Base-by-base conservation (phyloP, 1,140 invertebrate genomes). In the Planococcus citri region DNA sequence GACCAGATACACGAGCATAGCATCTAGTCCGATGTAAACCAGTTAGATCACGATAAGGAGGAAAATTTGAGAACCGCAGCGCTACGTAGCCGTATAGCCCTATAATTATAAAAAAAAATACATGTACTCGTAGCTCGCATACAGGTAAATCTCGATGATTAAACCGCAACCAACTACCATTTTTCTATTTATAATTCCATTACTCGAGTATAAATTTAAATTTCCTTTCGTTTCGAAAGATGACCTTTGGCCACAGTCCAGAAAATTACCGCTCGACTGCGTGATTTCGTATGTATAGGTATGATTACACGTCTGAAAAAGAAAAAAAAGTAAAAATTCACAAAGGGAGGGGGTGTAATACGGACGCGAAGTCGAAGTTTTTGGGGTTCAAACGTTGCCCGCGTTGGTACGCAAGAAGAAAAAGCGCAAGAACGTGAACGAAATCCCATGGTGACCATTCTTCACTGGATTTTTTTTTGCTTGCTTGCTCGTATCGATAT, bases 101-200 rank as follows among this genome's bases (percentile, higher is more conserved):
- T 51, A 51, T 51, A 51, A 51, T 51, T 51, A 51, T 51, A 14
- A 51, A 51, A 51, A 51, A 9, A 51, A 4, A 51, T 20, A 17
- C 17, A 51, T 17, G 17, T 20, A 37, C 33, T 37, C 6, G 33
- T 37, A n/a, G n/a, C n/a, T n/a, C n/a, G n/a, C 29, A 12, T 33
- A 33, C 41, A 20, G 41, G 41, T 51, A 51, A 51, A 51, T 51
- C 12, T 51, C 12, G 41, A 51, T 51, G 41, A 20, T 51, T 51
- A 51, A 51, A 51, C 10, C 41, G 41, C 41, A 51, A 51, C 41
- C 41, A 51, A 51, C 41, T 51, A 51, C 33, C 14, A 37, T 37
- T 51, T 51, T 51, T 51, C 41, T 51, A 51, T 51, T 51, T 51
- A 51, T 51, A 51, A 51, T 51, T 51, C 41, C 41, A 51, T 51